Conservation (phyloP, 2,888 invertebrate genomes). For the Lacanobia wlatinum region DNA sequence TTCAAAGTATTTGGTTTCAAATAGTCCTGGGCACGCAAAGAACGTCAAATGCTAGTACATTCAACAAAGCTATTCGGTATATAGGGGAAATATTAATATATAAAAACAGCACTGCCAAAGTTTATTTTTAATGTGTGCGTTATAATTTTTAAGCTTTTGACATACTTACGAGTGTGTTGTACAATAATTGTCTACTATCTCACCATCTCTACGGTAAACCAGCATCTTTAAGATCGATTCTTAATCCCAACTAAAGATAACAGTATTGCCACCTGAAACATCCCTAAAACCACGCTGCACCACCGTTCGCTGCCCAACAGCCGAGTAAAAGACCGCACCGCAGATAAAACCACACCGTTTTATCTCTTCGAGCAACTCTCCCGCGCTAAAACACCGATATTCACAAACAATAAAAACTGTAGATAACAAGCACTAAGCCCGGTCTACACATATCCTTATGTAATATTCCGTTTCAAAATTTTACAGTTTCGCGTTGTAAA, state of each 20-base stretch:
- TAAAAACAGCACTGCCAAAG: too few species aligned
- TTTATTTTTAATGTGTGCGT: too few species aligned
- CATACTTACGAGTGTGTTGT: too few species aligned
- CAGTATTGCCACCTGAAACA: conserved; percentile 12
- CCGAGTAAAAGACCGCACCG: conserved; percentile 9
- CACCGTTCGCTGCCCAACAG: conserved; percentile 16
- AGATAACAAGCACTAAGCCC: conserved; percentile 54
- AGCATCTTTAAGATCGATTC: too few species aligned
- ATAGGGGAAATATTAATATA: too few species aligned
- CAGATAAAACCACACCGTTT: conserved; percentile 47
- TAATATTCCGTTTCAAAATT: conserved; percentile 61
- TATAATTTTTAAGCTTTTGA: too few species aligned
- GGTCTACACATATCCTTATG: conserved; percentile 45
- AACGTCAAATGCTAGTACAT: too few species aligned
- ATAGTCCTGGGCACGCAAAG: too few species aligned
- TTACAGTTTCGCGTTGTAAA: conserved; percentile 71
- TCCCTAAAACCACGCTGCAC: background rate
- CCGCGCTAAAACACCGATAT: conserved; percentile 50
- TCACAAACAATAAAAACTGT: conserved; percentile 52
- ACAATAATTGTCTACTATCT: too few species aligned
- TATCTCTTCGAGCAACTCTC: conserved; percentile 27
- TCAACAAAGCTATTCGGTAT: too few species aligned
- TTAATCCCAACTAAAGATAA: background rate
- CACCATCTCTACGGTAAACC: too few species aligned
- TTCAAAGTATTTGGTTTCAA: too few species aligned